Evolutionary conservation across 2,797 vertebrate genomes (phyloP).

Genomic region (Pristis pectinata): DNA sequence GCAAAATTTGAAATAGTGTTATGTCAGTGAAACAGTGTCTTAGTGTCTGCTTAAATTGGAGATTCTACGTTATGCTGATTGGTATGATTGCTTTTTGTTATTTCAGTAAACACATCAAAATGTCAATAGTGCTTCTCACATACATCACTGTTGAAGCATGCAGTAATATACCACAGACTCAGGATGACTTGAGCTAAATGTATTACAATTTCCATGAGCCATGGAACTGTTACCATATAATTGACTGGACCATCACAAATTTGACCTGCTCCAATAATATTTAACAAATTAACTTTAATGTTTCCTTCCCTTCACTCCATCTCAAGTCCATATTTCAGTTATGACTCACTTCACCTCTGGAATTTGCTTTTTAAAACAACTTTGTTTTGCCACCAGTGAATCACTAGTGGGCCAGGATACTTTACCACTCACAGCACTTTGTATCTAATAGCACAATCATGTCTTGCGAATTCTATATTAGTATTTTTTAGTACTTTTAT

Average conservation of each 20-base stretch:
- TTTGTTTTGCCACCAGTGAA: neutral
- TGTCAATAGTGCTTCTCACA: neutral
- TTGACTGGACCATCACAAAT: neutral
- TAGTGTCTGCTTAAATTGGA: neutral
- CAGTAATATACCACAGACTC: neutral
- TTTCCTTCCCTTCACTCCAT: neutral
- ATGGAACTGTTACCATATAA: neutral
- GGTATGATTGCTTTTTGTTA: neutral
- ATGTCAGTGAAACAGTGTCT: neutral
- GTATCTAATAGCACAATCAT: neutral
- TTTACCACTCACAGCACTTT: neutral
- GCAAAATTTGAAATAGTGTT: neutral
- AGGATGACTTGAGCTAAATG: neutral
- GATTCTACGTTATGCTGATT: neutral
- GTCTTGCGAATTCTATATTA: neutral
- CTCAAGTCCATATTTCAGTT: neutral
- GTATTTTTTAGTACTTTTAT: neutral
- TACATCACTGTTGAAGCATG: neutral
- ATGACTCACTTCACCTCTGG: neutral
- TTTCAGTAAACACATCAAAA: neutral
- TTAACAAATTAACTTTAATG: neutral
- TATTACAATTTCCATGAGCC: neutral
- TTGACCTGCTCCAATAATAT: neutral
- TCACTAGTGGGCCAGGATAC: neutral
- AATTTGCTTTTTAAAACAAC: neutral